Evolutionary conservation across 2,888 invertebrate species (phyloP).

Genomic region (Seira musarum): DNA sequence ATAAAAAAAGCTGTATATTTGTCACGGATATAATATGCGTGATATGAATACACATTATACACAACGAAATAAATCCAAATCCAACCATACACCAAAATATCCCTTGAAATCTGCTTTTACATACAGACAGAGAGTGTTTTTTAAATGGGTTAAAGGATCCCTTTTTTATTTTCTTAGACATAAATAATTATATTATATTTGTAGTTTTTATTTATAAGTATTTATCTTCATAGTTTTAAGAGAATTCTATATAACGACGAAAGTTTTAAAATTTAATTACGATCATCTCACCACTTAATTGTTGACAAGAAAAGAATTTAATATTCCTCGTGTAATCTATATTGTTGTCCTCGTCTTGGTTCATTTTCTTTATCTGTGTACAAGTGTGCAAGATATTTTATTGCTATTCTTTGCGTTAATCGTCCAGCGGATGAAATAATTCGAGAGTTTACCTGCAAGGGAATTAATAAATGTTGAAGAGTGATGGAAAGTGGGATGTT

Average conservation of each 20-base stretch:
- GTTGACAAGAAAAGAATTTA: background rate
- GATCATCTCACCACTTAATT: background rate
- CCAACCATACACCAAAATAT: slow-evolving; percentile 35
- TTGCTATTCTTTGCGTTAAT: background rate
- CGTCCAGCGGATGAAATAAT: background rate
- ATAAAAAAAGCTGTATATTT: slow-evolving; percentile 28
- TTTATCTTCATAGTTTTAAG: background rate
- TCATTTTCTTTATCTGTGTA: background rate
- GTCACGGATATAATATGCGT: slow-evolving; percentile 41
- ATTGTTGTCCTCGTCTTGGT: too few species aligned
- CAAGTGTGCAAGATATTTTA: slow-evolving; percentile 22
- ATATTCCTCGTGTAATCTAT: background rate
- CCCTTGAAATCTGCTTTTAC: slow-evolving; percentile 36
- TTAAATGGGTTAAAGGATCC: slow-evolving; percentile 39
- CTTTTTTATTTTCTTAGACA: slow-evolving; percentile 42
- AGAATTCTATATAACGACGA: background rate
- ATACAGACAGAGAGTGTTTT: slow-evolving; percentile 23
- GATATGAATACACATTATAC: slow-evolving; percentile 24
- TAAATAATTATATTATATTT: slow-evolving; percentile 18
- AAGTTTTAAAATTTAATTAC: slow-evolving; percentile 18
- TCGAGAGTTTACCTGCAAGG: too few species aligned
- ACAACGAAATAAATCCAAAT: slow-evolving; percentile 25
- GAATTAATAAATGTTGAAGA: slow-evolving; percentile 2
- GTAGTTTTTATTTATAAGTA: slow-evolving; percentile 29
- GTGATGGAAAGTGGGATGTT: slow-evolving; percentile 26